These are phyloP conservation scores for Paratilapia polleni DNA, from an alignment of 2,113 vertebrate genomes.

Conservation along the genomic window DNA sequence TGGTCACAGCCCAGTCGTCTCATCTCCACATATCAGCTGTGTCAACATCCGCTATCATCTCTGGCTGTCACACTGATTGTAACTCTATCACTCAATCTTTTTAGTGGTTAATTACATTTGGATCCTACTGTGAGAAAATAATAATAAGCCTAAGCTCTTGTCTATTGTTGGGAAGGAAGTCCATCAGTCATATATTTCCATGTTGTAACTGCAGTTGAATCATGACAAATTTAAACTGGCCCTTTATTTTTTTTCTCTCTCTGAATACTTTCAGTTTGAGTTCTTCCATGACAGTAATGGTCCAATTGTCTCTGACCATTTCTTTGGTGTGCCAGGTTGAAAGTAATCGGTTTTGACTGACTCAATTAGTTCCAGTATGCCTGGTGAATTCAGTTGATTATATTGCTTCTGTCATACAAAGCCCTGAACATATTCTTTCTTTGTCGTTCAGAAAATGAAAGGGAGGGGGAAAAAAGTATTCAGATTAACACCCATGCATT, in stretches of 20 bases:
- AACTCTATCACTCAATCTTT: constrained; percentile 72
- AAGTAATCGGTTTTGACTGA: constrained; percentile 44
- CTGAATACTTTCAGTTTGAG: constrained; percentile 12
- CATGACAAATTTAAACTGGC: constrained; percentile 16
- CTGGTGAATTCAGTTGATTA: constrained; percentile 36
- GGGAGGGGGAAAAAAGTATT: neutral
- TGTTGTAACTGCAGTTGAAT: neutral
- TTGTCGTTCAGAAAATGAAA: constrained; percentile 8
- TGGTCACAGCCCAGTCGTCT: constrained; percentile 74
- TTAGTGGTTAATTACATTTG: constrained; percentile 63
- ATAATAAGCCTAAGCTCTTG: constrained; percentile 43
- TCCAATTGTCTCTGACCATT: constrained; percentile 35
- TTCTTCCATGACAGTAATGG: constrained; percentile 23
- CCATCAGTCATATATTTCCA: constrained; percentile 17
- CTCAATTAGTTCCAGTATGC: constrained; percentile 38
- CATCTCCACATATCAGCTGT: constrained; percentile 71
- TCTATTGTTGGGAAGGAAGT: constrained; percentile 43
- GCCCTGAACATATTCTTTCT: constrained; percentile 3
- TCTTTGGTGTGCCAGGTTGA: constrained; percentile 38
- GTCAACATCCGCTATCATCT: constrained; percentile 70
- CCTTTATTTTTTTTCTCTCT: neutral
- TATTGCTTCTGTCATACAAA: constrained; percentile 40
- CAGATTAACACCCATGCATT: neutral
- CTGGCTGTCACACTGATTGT: constrained; percentile 70
- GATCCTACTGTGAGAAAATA: constrained; percentile 50